Conservation (phyloP, 2,797 vertebrate species). For the Epinephelus coioides region DNA sequence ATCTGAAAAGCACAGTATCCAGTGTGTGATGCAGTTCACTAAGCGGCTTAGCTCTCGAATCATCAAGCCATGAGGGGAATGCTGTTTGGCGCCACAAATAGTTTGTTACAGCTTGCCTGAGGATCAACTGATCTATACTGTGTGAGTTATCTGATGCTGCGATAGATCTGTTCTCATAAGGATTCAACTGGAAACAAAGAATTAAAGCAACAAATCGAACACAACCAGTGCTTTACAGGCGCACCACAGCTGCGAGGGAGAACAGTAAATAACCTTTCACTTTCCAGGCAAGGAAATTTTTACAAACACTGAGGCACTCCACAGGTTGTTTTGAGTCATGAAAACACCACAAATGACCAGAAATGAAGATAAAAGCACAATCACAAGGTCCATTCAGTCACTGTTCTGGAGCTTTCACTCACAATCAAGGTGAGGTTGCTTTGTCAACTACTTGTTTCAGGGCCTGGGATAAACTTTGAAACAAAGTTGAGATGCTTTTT, state of each 20-base stretch:
- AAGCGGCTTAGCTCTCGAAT: constrained; percentile 70
- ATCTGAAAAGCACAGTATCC: constrained; percentile 59
- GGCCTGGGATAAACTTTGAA: constrained; percentile 4
- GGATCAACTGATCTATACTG: constrained; percentile 70
- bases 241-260: constrained; percentile 9
- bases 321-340: constrained; percentile 4
- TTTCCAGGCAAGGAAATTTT: constrained; percentile 7
- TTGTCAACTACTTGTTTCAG: background rate
- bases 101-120: constrained; percentile 53
- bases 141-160: constrained; percentile 60
- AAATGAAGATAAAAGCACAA: background rate
- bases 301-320: background rate
- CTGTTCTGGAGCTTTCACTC: constrained; percentile 8
- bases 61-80: constrained; percentile 61
- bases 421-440: constrained; percentile 11
- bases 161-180: constrained; percentile 51
- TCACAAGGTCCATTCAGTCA: background rate
- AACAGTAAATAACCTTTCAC: constrained; percentile 26
- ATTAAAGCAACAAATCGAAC: constrained; percentile 62
- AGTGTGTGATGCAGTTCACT: constrained; percentile 50
- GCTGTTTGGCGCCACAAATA: constrained; percentile 48
- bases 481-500: background rate
- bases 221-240: constrained; percentile 20
- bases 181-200: constrained; percentile 57
- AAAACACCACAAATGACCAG: background rate